Evolutionary conservation across 2,797 vertebrate genomes (phyloP).

Genomic region (Paratrypauchen microcephalus): DNA sequence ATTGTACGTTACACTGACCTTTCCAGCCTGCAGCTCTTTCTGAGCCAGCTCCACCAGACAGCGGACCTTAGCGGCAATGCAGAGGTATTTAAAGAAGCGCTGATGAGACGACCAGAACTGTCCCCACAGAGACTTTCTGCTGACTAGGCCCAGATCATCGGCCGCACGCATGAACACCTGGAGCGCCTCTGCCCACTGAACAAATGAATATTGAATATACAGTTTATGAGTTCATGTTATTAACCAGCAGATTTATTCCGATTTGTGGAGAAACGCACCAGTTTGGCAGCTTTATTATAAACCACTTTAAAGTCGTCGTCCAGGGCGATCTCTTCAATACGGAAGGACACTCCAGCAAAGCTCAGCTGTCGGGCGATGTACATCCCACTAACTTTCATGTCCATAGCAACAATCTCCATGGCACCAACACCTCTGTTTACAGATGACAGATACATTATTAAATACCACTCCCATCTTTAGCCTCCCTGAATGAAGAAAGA

Average conservation of each 20-base stretch:
- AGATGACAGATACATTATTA: constrained; percentile 35
- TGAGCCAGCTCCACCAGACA: constrained; percentile 90
- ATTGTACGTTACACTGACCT: constrained; percentile 76
- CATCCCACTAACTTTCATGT: constrained; percentile 99
- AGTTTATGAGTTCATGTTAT: neutral
- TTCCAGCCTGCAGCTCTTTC: constrained; percentile 87
- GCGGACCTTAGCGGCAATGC: constrained; percentile 94
- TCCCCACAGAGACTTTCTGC: constrained; percentile 95
- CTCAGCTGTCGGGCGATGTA: constrained; percentile 99
- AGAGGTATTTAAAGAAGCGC: constrained; percentile 99
- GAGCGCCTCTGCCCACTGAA: constrained; percentile 94
- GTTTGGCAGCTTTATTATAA: constrained; percentile 92
- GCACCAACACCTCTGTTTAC: constrained; percentile 91
- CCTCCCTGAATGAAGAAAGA: neutral
- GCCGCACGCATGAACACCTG: constrained; percentile 89
- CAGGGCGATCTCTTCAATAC: constrained; percentile 93
- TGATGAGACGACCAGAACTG: constrained; percentile 99
- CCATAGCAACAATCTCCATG: constrained; percentile 99
- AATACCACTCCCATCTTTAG: constrained; percentile 15
- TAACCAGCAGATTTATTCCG: neutral
- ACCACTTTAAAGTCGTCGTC: constrained; percentile 87
- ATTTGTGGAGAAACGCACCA: constrained; percentile 78
- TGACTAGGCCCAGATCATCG: constrained; percentile 88
- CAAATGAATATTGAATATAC: constrained; percentile 4
- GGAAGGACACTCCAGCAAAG: constrained; percentile 96